Percentiles rank a stretch among this genome's conserved stretches.
Conservation (phyloP, 2,888 invertebrate genomes). For the Antheraea yamamai region DNA sequence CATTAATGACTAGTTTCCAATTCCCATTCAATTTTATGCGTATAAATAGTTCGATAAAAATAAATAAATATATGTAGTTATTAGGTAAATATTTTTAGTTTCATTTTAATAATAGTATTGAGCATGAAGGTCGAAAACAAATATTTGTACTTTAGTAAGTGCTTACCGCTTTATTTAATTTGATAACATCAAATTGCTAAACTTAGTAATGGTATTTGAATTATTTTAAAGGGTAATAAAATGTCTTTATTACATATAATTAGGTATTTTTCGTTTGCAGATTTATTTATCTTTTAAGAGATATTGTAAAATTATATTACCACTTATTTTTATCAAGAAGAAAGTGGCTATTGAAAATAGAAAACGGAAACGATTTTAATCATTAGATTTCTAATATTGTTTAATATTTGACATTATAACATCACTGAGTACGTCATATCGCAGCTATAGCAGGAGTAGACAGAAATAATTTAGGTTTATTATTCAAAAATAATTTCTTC, state of each 20-base stretch:
- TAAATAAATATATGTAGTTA: not conserved
- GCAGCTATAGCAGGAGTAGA: not conserved
- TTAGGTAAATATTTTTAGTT: not conserved
- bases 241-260: not conserved
- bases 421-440: not conserved
- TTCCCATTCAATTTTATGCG: not conserved
- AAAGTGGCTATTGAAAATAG: not conserved
- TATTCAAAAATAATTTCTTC: not conserved
- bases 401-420: not conserved
- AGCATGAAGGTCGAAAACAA: conserved; percentile 13
- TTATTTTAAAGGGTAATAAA: not conserved
- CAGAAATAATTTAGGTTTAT: not conserved
- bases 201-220: not conserved
- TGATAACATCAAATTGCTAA: not conserved
- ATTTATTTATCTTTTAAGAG: not conserved
- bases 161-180: not conserved
- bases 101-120: not conserved
- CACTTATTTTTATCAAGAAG: not conserved
- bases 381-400: not conserved
- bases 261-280: not conserved
- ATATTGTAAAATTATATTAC: not conserved
- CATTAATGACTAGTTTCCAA: not conserved
- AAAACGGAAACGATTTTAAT: not conserved
- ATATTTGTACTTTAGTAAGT: not conserved
- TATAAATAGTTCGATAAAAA: not conserved